phyloP scores from a whole-genome alignment of 2,797 vertebrate species.

The Iguana delicatissima region DNA sequence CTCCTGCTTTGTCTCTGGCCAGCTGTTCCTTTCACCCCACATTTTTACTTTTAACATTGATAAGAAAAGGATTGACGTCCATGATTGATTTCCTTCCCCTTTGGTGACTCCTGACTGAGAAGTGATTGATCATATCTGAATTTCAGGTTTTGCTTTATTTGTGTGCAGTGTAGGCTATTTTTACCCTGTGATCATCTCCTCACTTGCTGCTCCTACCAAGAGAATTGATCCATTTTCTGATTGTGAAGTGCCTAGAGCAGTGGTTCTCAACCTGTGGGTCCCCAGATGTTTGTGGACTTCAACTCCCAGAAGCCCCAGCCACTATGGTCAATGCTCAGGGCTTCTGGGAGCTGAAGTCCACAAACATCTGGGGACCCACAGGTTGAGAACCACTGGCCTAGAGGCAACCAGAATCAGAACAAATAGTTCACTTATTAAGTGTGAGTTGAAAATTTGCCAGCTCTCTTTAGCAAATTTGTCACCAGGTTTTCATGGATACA shows the following conservation, averaged over 20 bases:
- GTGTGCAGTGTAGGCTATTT: slow-evolving; percentile 18
- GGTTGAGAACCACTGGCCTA: too few relatives aligned
- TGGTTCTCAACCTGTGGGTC: too few relatives aligned
- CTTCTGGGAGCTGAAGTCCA: too few relatives aligned
- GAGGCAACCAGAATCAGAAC: not conserved
- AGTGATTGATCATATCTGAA: not conserved
- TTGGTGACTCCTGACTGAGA: not conserved
- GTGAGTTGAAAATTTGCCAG: slow-evolving; percentile 6
- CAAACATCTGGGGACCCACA: too few relatives aligned
- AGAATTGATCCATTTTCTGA: not conserved
- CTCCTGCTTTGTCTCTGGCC: not conserved
- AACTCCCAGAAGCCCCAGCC: too few relatives aligned
- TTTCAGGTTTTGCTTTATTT: slow-evolving; percentile 15
- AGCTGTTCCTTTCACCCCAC: not conserved
- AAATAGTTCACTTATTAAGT: slow-evolving; percentile 23
- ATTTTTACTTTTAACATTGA: not conserved
- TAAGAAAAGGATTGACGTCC: not conserved
- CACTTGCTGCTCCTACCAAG: not conserved
- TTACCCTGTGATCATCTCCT: not conserved
- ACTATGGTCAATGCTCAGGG: too few relatives aligned
- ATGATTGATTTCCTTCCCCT: not conserved
- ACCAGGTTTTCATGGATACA: not conserved
- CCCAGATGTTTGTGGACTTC: too few relatives aligned
- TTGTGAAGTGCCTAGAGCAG: not conserved
- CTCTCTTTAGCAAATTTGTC: not conserved